phyloP scores from a whole-genome alignment of 2,888 invertebrate genomes.

The Leucophenga montana region DNA sequence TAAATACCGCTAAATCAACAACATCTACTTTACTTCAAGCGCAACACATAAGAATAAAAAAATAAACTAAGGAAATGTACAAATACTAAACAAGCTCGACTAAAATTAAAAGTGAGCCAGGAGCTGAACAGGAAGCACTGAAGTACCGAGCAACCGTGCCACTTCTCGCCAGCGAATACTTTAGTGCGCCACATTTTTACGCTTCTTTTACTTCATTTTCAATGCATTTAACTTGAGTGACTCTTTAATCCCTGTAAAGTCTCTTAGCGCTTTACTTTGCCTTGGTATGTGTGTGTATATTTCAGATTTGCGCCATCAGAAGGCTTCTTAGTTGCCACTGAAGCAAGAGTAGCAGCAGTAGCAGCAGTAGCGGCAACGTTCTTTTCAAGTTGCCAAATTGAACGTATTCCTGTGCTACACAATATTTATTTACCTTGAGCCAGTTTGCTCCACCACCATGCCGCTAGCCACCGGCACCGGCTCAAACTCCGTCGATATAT shows the following conservation, averaged over 20 bases:
- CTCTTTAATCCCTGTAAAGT: constrained; percentile 71
- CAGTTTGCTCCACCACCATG: constrained; percentile 43
- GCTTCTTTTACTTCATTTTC: constrained; percentile 69
- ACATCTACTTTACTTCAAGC: constrained; percentile 57
- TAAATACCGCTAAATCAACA: constrained; percentile 66
- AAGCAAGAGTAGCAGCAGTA: neutral
- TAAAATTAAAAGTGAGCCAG: constrained; percentile 59
- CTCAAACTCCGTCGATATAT: neutral
- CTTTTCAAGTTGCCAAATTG: constrained; percentile 47
- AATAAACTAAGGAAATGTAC: constrained; percentile 52
- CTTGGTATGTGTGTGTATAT: constrained; percentile 12
- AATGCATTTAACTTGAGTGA: constrained; percentile 72
- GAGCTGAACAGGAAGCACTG: neutral
- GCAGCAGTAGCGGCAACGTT: constrained; percentile 36
- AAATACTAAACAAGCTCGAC: constrained; percentile 69
- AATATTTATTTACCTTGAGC: constrained; percentile 70
- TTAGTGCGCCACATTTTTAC: constrained; percentile 60
- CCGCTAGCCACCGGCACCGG: constrained; percentile 7
- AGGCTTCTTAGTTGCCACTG: constrained; percentile 42
- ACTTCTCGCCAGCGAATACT: constrained; percentile 39
- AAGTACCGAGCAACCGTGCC: neutral
- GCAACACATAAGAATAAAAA: neutral
- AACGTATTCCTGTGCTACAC: constrained; percentile 58
- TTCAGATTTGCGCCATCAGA: constrained; percentile 13
- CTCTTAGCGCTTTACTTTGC: constrained; percentile 50